Conservation (phyloP, 2,113 vertebrate genomes). For the Chionomys nivalis region DNA sequence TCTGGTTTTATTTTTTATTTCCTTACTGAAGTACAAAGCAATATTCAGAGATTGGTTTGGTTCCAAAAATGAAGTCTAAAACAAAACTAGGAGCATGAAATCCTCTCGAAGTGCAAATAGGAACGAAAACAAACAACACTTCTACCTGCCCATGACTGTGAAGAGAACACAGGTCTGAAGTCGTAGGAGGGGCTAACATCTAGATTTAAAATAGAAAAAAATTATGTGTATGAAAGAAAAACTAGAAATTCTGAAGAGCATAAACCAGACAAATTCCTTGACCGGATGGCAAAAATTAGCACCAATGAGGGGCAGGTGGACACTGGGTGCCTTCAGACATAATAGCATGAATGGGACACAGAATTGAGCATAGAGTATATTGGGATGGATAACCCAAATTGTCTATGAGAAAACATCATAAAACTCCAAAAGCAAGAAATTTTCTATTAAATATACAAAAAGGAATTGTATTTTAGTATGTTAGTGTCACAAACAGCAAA, state of each 20-base stretch:
- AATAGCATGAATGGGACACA: background rate
- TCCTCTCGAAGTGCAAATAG: background rate
- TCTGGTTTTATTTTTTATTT: slow-evolving; percentile 39
- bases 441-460: background rate
- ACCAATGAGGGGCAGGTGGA: background rate
- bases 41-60: slow-evolving; percentile 26
- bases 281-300: background rate
- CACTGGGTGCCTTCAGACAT: background rate
- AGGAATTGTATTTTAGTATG: background rate
- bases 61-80: background rate
- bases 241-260: background rate
- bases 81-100: slow-evolving; percentile 42
- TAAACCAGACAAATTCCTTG: background rate
- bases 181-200: background rate
- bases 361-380: background rate
- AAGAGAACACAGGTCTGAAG: slow-evolving; percentile 2
- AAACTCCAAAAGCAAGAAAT: slow-evolving; percentile 5
- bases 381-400: background rate
- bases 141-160: background rate
- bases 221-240: background rate
- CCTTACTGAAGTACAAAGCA: slow-evolving; percentile 31
- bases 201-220: background rate
- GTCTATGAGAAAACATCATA: background rate
- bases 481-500: background rate
- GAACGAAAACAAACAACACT: background rate